A percentile compares a stretch with the other conserved stretches of the same genome.
These are phyloP conservation scores for Corvus hawaiiensis DNA, from an alignment of 2,113 vertebrate species.

Conservation along the genomic window DNA sequence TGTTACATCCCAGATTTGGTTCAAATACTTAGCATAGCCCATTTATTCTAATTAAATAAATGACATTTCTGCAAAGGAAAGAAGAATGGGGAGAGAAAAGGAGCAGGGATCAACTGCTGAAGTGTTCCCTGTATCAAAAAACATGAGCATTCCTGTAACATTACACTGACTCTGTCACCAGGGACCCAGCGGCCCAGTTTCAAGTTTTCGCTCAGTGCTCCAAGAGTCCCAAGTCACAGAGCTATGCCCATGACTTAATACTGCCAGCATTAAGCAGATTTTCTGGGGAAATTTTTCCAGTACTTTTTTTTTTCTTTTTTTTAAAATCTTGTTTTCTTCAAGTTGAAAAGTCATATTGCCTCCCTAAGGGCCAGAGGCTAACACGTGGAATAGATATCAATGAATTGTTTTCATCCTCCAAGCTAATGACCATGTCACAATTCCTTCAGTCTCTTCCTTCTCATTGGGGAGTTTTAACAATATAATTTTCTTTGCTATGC, in stretches of 20 bases:
- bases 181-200: conserved; percentile 41
- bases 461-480: background rate
- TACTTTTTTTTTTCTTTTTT: background rate
- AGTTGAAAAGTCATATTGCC: background rate
- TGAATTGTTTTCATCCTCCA: conserved; percentile 15
- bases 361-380: background rate
- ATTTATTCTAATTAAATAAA: conserved; percentile 58
- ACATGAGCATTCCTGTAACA: conserved; percentile 55
- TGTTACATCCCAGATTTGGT: conserved; percentile 59
- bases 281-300: conserved; percentile 16
- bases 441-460: background rate
- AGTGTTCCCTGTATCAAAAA: conserved; percentile 46
- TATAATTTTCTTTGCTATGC: background rate
- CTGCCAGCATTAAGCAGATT: conserved; percentile 51
- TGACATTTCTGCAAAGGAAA: conserved; percentile 56
- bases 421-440: background rate
- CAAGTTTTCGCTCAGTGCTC: conserved; percentile 27
- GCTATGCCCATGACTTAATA: conserved; percentile 29
- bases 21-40: conserved; percentile 42
- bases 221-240: conserved; percentile 53
- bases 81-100: conserved; percentile 57
- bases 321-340: conserved; percentile 12
- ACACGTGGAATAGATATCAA: conserved; percentile 50
- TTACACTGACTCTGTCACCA: conserved; percentile 48
- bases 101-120: conserved; percentile 28